phyloP scores from a whole-genome alignment of 1,140 invertebrate genomes.

The Bombus vancouverensis region DNA sequence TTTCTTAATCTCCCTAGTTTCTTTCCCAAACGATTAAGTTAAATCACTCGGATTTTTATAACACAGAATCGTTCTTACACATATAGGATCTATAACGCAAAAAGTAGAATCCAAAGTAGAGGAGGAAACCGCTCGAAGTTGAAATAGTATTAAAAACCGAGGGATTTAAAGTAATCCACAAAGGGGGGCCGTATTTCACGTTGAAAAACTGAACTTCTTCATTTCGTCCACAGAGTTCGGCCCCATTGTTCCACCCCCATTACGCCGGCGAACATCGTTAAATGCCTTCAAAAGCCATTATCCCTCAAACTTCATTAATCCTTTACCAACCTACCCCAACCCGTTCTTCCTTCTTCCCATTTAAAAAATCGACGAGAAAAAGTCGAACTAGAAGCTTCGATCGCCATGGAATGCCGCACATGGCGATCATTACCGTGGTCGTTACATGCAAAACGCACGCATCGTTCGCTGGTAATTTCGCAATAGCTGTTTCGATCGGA shows the following conservation, averaged over 20 bases:
- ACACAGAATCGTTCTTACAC: background rate
- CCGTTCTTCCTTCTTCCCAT: no score
- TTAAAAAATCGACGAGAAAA: background rate
- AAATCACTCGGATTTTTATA: background rate
- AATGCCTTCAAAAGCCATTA: conserved; percentile 18
- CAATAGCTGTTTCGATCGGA: background rate
- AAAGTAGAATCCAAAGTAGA: background rate
- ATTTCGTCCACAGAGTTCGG: conserved; percentile 11
- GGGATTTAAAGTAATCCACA: conserved; percentile 12
- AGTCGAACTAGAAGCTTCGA: background rate
- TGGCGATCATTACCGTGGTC: background rate
- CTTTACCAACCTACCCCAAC: background rate
- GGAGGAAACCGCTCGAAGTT: background rate
- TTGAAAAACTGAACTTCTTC: conserved; percentile 18
- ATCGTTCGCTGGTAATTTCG: background rate
- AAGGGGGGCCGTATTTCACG: background rate
- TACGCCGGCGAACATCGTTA: conserved; percentile 7
- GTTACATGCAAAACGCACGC: conserved; percentile 4
- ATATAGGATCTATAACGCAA: background rate
- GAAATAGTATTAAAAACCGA: background rate
- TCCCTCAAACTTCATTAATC: conserved; percentile 18
- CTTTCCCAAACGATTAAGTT: background rate
- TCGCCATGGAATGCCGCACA: background rate
- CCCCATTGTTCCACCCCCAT: conserved; percentile 16
- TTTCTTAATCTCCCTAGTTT: background rate